Evolutionary conservation across 2,888 invertebrate species (phyloP).

Genomic region (Silvanus unidentatus): DNA sequence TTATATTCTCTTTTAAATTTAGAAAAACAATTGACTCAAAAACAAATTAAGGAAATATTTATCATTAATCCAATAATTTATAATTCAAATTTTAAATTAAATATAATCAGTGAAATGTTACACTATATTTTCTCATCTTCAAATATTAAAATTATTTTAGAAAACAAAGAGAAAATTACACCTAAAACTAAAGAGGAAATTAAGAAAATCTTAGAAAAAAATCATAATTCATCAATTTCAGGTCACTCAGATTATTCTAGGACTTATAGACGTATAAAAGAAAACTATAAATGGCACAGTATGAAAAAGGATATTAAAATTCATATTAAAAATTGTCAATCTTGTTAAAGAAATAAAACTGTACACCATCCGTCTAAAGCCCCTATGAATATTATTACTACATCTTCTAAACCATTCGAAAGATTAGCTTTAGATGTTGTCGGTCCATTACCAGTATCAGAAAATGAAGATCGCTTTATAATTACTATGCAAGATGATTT

Average conservation of each 20-base stretch:
- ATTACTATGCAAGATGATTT: conserved; percentile 25
- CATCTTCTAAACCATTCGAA: conserved; percentile 29
- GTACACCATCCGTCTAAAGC: conserved; percentile 16
- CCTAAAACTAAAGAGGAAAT: conserved; percentile 1
- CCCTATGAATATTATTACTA: conserved; percentile 36
- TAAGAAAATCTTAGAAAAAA: conserved; percentile 6
- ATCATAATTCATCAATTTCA: conserved; percentile 3
- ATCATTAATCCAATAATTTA: too few relatives aligned
- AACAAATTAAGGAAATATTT: too few relatives aligned
- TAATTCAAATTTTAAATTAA: too few relatives aligned
- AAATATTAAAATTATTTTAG: too few relatives aligned
- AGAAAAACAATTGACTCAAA: too few relatives aligned
- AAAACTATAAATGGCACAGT: conserved; percentile 19
- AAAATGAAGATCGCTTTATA: conserved; percentile 26
- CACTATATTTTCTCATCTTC: too few relatives aligned
- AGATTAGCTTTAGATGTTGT: conserved; percentile 30
- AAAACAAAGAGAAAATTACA: too few relatives aligned
- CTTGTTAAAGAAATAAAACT: conserved; percentile 28
- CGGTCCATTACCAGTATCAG: conserved; percentile 27
- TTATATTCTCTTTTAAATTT: too few relatives aligned
- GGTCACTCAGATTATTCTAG: conserved; percentile 10
- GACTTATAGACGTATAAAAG: conserved; percentile 17
- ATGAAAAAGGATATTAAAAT: conserved; percentile 20
- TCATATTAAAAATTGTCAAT: conserved; percentile 15
- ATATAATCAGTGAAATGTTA: too few relatives aligned